Conservation (phyloP, 1,140 invertebrate species). For the Drosophila busckii region DNA sequence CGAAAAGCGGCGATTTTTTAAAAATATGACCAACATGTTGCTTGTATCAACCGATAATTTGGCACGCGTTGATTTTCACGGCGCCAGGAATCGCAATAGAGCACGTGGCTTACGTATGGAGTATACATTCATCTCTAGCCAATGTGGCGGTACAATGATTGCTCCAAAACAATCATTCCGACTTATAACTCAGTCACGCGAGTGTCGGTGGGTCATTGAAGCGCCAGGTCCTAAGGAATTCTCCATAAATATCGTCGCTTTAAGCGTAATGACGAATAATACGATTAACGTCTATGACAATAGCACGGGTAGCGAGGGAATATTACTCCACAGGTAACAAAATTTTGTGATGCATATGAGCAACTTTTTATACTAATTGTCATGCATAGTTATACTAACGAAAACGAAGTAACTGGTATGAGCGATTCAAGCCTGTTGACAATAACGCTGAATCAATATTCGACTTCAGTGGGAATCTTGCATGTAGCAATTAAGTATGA, state of each 20-base stretch:
- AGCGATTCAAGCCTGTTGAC: constrained; percentile 35
- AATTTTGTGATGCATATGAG: too few species aligned
- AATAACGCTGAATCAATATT: neutral
- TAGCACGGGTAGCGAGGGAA: constrained; percentile 5
- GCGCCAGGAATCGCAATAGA: constrained; percentile 79
- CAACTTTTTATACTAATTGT: too few species aligned
- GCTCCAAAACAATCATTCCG: neutral
- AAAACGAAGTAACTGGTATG: too few species aligned
- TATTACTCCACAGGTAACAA: too few species aligned
- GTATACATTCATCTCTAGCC: constrained; percentile 49
- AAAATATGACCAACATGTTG: constrained; percentile 4
- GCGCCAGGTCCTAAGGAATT: constrained; percentile 34
- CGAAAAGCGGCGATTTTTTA: constrained; percentile 32
- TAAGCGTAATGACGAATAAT: fast-evolving
- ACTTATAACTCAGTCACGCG: fast-evolving
- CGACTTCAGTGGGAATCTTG: too few species aligned
- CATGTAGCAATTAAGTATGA: too few species aligned
- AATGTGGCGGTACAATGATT: constrained; percentile 86
- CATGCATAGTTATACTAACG: too few species aligned
- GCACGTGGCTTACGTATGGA: constrained; percentile 83
- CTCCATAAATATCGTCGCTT: fast-evolving
- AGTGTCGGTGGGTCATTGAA: constrained; percentile 89
- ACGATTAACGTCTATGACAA: constrained; percentile 24
- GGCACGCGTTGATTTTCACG: constrained; percentile 84
- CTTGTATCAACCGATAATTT: constrained; percentile 85